Percentiles rank a stretch among this genome's conserved stretches.
Conservation (phyloP, 2,113 vertebrate species). For the Actinemys pallida region DNA sequence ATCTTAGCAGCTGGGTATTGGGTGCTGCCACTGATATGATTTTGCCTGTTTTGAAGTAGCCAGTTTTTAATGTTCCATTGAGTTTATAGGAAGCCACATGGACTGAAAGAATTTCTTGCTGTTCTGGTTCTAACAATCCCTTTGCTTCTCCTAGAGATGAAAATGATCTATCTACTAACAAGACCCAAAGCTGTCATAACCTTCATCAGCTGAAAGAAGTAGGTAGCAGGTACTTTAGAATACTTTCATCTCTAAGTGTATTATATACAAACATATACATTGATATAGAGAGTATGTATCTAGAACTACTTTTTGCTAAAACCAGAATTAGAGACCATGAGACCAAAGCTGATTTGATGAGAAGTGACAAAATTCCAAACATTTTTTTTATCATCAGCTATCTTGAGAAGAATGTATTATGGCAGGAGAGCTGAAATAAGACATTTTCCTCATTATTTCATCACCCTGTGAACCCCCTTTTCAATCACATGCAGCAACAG, state of each 20-base stretch:
- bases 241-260: background rate
- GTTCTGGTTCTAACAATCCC: background rate
- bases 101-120: background rate
- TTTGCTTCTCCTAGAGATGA: background rate
- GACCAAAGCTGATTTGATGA: conserved; percentile 30
- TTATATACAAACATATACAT: background rate
- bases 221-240: background rate
- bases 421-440: conserved; percentile 16
- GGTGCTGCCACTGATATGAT: background rate
- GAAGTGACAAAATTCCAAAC: background rate
- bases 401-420: conserved; percentile 11
- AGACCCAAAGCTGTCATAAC: fast-evolving
- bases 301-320: background rate
- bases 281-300: background rate
- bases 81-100: background rate
- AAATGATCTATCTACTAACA: background rate
- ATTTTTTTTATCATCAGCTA: conserved; percentile 7
- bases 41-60: background rate
- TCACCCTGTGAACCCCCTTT: background rate
- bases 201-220: background rate
- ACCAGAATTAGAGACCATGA: background rate
- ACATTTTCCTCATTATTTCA: conserved; percentile 11
- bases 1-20: background rate
- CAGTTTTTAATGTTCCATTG: background rate
- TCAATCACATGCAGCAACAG: background rate